phyloP scores from a whole-genome alignment of 1,140 invertebrate genomes.

The Ctenoplectra terminalis region DNA sequence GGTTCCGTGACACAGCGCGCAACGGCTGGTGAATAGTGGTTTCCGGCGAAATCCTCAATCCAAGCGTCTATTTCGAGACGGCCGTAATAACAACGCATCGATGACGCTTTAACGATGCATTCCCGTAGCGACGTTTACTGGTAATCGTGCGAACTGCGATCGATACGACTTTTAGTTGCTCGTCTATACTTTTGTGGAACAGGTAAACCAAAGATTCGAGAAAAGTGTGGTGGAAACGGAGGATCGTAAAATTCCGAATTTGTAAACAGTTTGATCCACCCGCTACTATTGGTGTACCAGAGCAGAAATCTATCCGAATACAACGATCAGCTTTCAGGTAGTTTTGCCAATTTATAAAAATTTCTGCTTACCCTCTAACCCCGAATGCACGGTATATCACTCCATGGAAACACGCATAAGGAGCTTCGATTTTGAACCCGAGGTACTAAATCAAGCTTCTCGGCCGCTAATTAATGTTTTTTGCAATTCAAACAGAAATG shows the following conservation, averaged over 20 bases:
- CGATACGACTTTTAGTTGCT: neutral
- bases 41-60: conserved; percentile 18
- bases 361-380: too few relatives aligned
- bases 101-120: conserved; percentile 36
- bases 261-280: too few relatives aligned
- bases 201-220: neutral
- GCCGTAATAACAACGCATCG: conserved; percentile 29
- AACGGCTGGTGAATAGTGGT: neutral
- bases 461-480: neutral
- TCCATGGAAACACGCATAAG: neutral
- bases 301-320: too few relatives aligned
- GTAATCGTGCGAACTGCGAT: neutral
- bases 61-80: conserved; percentile 36
- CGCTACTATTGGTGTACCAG: too few relatives aligned
- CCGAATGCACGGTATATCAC: neutral
- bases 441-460: neutral
- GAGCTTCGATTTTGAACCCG: neutral
- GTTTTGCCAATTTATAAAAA: too few relatives aligned
- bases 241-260: neutral
- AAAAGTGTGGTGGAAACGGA: neutral
- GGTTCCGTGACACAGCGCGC: neutral
- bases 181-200: neutral
- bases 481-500: neutral
- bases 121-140: neutral
- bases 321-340: too few relatives aligned